phyloP scores from a whole-genome alignment of 2,113 vertebrate genomes.

The Nesospiza acunhae region DNA sequence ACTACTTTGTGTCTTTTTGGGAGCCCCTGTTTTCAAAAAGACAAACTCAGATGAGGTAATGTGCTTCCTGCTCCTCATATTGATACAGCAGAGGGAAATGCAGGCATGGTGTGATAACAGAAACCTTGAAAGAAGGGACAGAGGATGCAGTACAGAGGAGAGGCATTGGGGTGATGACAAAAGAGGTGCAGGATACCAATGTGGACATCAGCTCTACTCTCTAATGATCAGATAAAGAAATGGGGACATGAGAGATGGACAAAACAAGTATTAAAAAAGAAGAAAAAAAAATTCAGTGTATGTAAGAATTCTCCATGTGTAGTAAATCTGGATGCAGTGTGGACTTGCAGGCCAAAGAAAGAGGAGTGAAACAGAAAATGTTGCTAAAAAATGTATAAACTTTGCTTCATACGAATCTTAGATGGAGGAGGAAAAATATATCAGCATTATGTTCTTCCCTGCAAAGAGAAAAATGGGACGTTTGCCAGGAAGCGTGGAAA shows the following conservation, averaged over 20 bases:
- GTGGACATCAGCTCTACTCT: background rate
- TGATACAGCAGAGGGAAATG: background rate
- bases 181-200: background rate
- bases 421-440: background rate
- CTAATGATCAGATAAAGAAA: background rate
- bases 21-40: background rate
- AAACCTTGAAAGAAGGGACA: background rate
- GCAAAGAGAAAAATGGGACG: background rate
- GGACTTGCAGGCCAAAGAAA: background rate
- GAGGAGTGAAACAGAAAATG: background rate
- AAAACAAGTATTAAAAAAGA: background rate
- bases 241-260: background rate
- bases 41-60: background rate
- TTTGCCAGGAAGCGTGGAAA: background rate
- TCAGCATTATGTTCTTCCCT: background rate
- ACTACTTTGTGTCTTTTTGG: background rate
- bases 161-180: background rate
- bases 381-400: background rate
- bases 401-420: background rate
- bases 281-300: background rate
- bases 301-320: background rate
- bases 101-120: background rate
- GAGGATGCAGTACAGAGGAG: background rate
- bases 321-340: background rate
- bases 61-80: background rate